Base-by-base conservation (phyloP, 2,797 vertebrate genomes). In the Mastacembelus armatus region DNA sequence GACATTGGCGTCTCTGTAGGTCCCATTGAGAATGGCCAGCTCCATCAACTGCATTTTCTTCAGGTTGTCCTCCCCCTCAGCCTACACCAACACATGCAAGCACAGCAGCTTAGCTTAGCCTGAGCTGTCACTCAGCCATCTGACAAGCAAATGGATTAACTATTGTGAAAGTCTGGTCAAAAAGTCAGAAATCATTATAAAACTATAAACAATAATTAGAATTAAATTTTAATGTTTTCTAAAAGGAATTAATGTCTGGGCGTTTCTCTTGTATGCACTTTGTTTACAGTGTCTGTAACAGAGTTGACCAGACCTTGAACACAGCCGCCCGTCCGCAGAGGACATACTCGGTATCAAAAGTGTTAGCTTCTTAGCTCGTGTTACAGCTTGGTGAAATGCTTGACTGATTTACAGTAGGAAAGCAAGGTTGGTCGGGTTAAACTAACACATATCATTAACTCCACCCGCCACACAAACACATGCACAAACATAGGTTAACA, bases 31-130 rank as follows among this genome's bases (percentile, higher is more conserved):
- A 87, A 99, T 99, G 69, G 98, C 98, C 72, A 99, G 95, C 91
- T 99, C 98, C 98, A 99, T 99, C 92, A 99, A 90, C 90, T 99
- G 98, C 97, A 99, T 98, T 92, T 99, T 99, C 92, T 99, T 99
- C 94, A 99, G 94, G 91, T 96, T 98, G 95, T 99, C 98, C 90
- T 99, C 98, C 76, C 98, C 98, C 91, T 99, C 98, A 26, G 97
- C 98, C 98, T 99, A 66, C 0, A 8, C 44, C 74, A 45, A 77
- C 48, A 86, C 58, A 78, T 15, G 39, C 39, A 80, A 51, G 56
- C 58, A 82, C 52, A 86, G 26, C 48, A 63, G 59, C 61, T 67
- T 38, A 54, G n/a, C 65, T 60, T 39, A 69, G 40, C n/a, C 5
- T 50, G 19, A 12, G 36, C 38, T 12, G 50, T 60, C 59, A 57